Evolutionary conservation across 1,140 invertebrate species (phyloP).

Genomic region (Spodoptera litura): DNA sequence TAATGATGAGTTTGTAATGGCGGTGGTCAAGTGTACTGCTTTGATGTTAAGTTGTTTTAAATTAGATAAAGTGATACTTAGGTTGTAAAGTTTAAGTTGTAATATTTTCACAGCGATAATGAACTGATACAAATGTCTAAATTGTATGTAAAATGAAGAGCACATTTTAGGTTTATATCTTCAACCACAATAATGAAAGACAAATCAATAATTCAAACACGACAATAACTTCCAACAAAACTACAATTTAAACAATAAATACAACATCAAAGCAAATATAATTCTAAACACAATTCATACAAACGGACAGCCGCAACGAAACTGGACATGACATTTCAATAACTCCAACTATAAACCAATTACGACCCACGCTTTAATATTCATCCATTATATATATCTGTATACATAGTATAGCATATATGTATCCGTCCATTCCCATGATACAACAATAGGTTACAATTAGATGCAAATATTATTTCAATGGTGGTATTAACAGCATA

Average conservation of each 20-base stretch:
- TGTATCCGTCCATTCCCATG: constrained; percentile 73
- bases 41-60: not conserved
- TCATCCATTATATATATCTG: constrained; percentile 28
- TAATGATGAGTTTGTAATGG: not conserved
- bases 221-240: too few species aligned
- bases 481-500: constrained; percentile 65
- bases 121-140: too few species aligned
- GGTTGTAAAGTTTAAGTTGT: not conserved
- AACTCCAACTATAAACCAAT: constrained; percentile 37
- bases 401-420: constrained; percentile 26
- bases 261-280: constrained; percentile 6
- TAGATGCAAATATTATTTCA: constrained; percentile 80
- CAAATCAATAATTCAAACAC: too few species aligned
- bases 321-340: constrained; percentile 36
- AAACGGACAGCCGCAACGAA: constrained; percentile 1
- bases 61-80: not conserved
- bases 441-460: constrained; percentile 78
- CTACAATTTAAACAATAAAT: not conserved
- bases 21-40: not conserved
- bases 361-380: constrained; percentile 32
- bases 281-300: constrained; percentile 1
- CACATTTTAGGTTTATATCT: too few species aligned
- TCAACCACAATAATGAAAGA: too few species aligned
- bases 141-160: too few species aligned
- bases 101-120: too few species aligned